Evolutionary conservation across 2,888 invertebrate genomes (phyloP).

Genomic region (Drosophila conformis): DNA sequence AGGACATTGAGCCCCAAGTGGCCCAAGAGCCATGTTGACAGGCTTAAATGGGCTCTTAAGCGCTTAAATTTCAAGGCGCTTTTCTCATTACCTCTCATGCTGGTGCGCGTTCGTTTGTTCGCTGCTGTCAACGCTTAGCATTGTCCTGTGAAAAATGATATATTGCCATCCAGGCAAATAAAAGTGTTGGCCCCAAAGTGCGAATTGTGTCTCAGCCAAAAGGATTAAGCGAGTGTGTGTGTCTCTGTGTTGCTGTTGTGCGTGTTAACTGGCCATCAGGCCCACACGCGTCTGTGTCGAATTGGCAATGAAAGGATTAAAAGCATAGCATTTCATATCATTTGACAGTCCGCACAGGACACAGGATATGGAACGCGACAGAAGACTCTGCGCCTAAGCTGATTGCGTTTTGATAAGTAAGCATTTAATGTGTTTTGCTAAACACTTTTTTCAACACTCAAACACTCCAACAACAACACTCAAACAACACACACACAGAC

Average conservation of each 20-base stretch:
- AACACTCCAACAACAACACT: conserved; percentile 15
- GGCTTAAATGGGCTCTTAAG: conserved; percentile 61
- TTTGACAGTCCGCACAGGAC: conserved; percentile 46
- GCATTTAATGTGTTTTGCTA: conserved; percentile 80
- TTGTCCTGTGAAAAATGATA: conserved; percentile 53
- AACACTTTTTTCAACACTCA: conserved; percentile 67
- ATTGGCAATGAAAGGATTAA: conserved; percentile 65
- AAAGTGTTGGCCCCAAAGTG: conserved; percentile 52
- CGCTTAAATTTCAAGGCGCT: conserved; percentile 63
- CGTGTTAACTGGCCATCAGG: conserved; percentile 58
- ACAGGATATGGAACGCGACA: conserved; percentile 24
- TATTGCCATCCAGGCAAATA: conserved; percentile 46
- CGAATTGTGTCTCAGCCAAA: conserved; percentile 50
- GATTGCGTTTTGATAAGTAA: conserved; percentile 79
- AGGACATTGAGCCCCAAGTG: conserved; percentile 24
- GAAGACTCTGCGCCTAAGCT: conserved; percentile 63
- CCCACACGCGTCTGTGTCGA: conserved; percentile 32
- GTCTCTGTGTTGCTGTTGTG: conserved; percentile 28
- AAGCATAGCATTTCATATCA: conserved; percentile 67
- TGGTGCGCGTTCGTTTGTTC: not conserved
- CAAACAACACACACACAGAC: conserved; percentile 8
- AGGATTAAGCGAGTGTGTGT: conserved; percentile 47
- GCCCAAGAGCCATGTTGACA: conserved; percentile 56
- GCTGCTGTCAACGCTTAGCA: conserved; percentile 26
- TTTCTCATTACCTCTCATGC: conserved; percentile 41